Evolutionary conservation across 2,113 vertebrate species (phyloP), one percentile per base, ranked within the genome.

Genomic region (Ophthalmolycus amberensis): DNA sequence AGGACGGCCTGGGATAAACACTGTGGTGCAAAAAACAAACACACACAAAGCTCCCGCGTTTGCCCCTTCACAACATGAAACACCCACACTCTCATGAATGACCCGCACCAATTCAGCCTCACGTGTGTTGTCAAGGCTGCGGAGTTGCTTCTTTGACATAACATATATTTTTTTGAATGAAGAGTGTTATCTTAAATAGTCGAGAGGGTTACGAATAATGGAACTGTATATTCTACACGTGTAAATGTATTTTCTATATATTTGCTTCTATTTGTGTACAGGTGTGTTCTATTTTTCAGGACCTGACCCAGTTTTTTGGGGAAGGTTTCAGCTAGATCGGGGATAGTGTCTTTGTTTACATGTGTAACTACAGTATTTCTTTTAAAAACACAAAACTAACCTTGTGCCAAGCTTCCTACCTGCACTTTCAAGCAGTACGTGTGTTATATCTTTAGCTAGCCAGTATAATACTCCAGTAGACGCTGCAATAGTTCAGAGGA

Each of bases 301-400:
- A 76, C n/a, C 90, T 86, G 67, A 6, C 81, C 82, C 89, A 73
- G 22, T 92, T 91, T 92, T 82, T 63, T 81, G 92, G 85, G 92
- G 83, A 79, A 71, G 90, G 87, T 84, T 85, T 89, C 68, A 83
- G 79, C 84, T 93, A 91, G 90, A 85, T 93, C 82, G 79, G 90
- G 90, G 89, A 92, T 91, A 94, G 92, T 93, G 91, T 93, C 93
- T 94, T 93, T 95, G 94, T 95, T 95, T 95, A 95, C 94, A 95
- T 93, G 91, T 95, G 92, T 92, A 89, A 93, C 84, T 87, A 93
- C 75, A 11, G 87, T 94, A 88, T 90, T 94, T 94, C 91, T 91
- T 94, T 93, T 80, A 85, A 90, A 92, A 93, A 94, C 90, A 90
- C 89, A 93, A 90, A 91, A 91, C 86, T 91, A 94, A 94, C 92